Conservation (phyloP, 2,888 invertebrate species). For the Notocelia uddmanniana region DNA sequence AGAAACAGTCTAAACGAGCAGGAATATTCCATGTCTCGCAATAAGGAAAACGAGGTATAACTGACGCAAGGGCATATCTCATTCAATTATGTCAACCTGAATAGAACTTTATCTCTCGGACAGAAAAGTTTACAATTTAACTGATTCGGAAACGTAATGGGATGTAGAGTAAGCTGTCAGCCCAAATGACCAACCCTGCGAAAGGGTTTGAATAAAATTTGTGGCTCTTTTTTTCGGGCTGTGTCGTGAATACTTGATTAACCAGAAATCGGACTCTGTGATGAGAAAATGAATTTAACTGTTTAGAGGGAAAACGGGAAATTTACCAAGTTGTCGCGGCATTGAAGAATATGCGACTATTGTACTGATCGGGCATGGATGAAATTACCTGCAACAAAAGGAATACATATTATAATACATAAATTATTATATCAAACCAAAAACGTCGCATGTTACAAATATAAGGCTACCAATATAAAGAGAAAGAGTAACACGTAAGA, state of each 20-base stretch:
- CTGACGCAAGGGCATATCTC: background rate
- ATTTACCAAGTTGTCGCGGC: slow-evolving; percentile 14
- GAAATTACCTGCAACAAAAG: slow-evolving; percentile 25
- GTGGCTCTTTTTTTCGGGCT: slow-evolving; percentile 23
- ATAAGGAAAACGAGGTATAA: slow-evolving; percentile 2
- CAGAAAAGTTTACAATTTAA: slow-evolving; percentile 3
- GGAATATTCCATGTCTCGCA: slow-evolving; percentile 7
- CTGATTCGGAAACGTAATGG: background rate
- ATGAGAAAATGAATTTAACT: slow-evolving; percentile 32
- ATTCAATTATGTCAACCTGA: background rate
- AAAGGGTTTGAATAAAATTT: slow-evolving; percentile 45
- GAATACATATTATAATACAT: background rate
- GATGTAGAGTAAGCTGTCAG: slow-evolving; percentile 10
- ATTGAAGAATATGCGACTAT: background rate
- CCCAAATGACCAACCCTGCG: slow-evolving; percentile 18
- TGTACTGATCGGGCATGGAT: background rate
- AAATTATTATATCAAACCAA: background rate
- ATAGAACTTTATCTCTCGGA: background rate
- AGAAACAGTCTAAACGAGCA: slow-evolving; percentile 16
- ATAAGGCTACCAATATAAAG: too few species aligned
- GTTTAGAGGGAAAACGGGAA: slow-evolving; percentile 13
- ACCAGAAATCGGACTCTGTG: slow-evolving; percentile 15
- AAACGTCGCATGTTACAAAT: too few species aligned
- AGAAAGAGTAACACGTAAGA: too few species aligned
- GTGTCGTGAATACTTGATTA: slow-evolving; percentile 41